Base-by-base conservation (phyloP, 2,797 vertebrate species). In the Enteromius treurensis region DNA sequence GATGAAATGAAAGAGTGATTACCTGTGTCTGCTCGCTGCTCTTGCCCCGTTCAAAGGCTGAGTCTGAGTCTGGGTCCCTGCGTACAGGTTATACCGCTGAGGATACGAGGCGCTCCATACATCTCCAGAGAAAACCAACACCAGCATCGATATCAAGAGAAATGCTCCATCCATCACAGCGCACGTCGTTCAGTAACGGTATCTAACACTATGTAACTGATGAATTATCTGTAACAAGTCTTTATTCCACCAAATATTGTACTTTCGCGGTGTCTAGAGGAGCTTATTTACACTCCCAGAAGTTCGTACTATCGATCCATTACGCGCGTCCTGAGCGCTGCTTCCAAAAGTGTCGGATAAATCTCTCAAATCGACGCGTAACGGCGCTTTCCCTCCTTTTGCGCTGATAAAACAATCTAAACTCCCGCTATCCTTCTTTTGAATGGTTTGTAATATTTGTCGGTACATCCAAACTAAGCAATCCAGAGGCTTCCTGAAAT, bases 11-110 rank as follows among this genome's bases (percentile, higher is more conserved):
- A 51, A 67, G 19, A 5, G 58, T 7, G 5, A 23, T 47, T 88
- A 90, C 89, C 89, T 90, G 88, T 90, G 89, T 83, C 89, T 86
- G 81, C 89, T 90, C 4, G 88, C 85, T 19, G 88, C 89, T 29
- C 86, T 77, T 34, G 81, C 89, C 49, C 89, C 89, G 81, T 87
- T 79, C 77, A 76, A 81, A 77, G 85, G 49, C 64, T 84, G 85
- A 23, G 81, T 77, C 58, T 86, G 86, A 3, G 85, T 77, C 85
- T 86, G 87, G 21, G 64, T 58, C 65, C 87, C 88, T 8, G 86
- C 42, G 78, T 90, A 90, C 42, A 90, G 87, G 77, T 87, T 90
- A 77, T 88, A 90, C 55, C 88, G 85, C 71, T 90, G 89, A 42
- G 89, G 88, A 75, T 88, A 90, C 17, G 85, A 87, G n/a, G 68